These are phyloP conservation scores for Tineola bisselliella DNA, from an alignment of 2,888 invertebrate genomes.

Conservation along the genomic window DNA sequence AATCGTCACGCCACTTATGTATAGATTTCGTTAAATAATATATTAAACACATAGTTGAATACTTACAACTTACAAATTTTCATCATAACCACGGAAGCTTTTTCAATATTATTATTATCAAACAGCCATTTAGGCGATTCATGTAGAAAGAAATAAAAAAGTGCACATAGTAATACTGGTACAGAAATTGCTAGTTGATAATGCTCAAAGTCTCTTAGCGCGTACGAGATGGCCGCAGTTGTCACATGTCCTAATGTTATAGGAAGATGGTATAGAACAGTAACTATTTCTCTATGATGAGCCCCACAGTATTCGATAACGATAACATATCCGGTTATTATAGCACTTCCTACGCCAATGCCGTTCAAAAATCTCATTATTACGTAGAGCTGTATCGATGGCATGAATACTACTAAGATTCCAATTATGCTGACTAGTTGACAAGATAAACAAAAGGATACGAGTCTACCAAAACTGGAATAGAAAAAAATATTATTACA, in stretches of 20 bases:
- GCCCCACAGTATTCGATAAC: slow-evolving; percentile 40
- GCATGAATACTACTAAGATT: slow-evolving; percentile 34
- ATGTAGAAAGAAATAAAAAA: slow-evolving; percentile 21
- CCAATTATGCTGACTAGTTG: slow-evolving; percentile 31
- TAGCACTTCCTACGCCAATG: slow-evolving; percentile 37
- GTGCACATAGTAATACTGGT: slow-evolving; percentile 27
- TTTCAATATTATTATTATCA: slow-evolving; percentile 31
- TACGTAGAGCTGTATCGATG: slow-evolving; percentile 27
- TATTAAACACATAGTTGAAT: neutral
- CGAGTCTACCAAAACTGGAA: slow-evolving; percentile 41
- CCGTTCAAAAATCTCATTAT: slow-evolving; percentile 43
- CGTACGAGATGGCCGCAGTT: slow-evolving; percentile 39
- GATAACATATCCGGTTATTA: slow-evolving; percentile 43
- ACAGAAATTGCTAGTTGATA: slow-evolving; percentile 41
- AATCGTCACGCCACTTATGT: too few species aligned
- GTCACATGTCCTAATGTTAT: slow-evolving; percentile 40
- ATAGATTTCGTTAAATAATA: too few species aligned
- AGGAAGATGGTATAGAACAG: slow-evolving; percentile 42
- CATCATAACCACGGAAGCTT: slow-evolving; percentile 33
- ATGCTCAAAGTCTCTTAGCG: slow-evolving; percentile 35
- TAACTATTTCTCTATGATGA: slow-evolving; percentile 34
- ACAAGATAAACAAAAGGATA: slow-evolving; percentile 27
- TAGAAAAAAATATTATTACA: too few species aligned
- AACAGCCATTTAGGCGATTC: slow-evolving; percentile 54
- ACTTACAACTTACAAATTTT: slow-evolving; percentile 41